These are phyloP conservation scores for Thyatira batis DNA, from an alignment of 2,888 invertebrate species.

Conservation along the genomic window DNA sequence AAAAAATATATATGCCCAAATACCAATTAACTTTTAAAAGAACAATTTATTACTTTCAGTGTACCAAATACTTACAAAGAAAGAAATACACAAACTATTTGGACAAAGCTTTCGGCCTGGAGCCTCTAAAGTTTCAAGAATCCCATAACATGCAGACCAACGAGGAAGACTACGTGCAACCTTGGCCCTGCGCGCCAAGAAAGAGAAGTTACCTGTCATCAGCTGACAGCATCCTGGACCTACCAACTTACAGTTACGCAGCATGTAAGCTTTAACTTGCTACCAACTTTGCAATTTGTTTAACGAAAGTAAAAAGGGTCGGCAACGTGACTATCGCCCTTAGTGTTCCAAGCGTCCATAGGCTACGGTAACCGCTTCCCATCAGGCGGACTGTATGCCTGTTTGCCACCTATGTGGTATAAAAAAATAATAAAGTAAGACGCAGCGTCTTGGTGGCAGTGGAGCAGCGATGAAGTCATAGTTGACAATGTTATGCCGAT, in stretches of 20 bases:
- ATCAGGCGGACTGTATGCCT: no score
- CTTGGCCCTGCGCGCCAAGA: conserved; percentile 70
- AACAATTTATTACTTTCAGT: conserved; percentile 35
- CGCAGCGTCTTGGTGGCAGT: no score
- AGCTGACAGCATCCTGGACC: conserved; percentile 67
- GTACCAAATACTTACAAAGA: conserved; percentile 46
- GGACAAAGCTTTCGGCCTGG: conserved; percentile 56
- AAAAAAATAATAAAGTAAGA: no score
- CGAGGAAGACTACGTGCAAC: conserved; percentile 23
- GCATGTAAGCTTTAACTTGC: conserved; percentile 46
- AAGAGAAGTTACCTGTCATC: conserved; percentile 53
- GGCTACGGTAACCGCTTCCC: no score
- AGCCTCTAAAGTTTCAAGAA: conserved; percentile 25
- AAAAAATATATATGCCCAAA: no score
- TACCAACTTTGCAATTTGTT: conserved; percentile 3
- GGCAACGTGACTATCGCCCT: no score
- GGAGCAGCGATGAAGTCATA: no score
- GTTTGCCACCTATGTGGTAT: no score
- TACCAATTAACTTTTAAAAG: no score
- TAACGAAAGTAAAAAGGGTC: no score
- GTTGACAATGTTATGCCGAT: no score
- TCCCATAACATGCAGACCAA: conserved; percentile 6
- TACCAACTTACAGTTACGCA: conserved; percentile 62
- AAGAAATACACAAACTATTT: conserved; percentile 55
- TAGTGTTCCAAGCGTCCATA: no score